phyloP scores from a whole-genome alignment of 2,797 vertebrate species.

The Enteromius unitaeniatus region DNA sequence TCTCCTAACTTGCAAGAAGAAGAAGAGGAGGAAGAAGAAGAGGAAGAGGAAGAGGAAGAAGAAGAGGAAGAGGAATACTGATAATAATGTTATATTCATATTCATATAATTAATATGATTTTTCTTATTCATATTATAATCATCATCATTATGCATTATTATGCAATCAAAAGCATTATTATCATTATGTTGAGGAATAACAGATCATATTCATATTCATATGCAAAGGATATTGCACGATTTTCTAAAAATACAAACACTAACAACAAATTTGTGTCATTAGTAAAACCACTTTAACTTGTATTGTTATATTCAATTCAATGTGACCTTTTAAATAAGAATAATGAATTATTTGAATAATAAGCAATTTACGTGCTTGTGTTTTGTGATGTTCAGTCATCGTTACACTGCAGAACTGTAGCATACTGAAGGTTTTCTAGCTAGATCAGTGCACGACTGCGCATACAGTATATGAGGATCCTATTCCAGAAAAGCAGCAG shows the following conservation, averaged over 20 bases:
- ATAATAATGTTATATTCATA: too few species aligned
- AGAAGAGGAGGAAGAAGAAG: too few species aligned
- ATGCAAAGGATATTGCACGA: background rate
- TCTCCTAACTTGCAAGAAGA: background rate
- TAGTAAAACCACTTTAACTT: background rate
- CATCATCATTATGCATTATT: too few species aligned
- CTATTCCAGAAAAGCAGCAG: background rate
- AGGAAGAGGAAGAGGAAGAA: too few species aligned
- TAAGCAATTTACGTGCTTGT: background rate
- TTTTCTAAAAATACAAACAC: background rate
- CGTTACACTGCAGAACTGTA: background rate
- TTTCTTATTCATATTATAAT: background rate
- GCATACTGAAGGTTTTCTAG: background rate
- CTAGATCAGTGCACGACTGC: background rate
- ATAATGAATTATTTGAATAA: background rate
- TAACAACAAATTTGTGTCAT: background rate
- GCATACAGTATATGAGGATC: background rate
- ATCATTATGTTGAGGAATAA: background rate
- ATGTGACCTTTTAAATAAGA: background rate
- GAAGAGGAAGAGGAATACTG: too few species aligned
- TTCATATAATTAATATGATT: background rate
- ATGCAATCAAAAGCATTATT: too few species aligned
- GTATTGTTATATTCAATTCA: background rate
- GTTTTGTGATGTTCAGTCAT: background rate
- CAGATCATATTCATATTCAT: background rate